These are phyloP conservation scores for Galleria mellonella DNA, from an alignment of 1,140 invertebrate species.

Conservation along the genomic window DNA sequence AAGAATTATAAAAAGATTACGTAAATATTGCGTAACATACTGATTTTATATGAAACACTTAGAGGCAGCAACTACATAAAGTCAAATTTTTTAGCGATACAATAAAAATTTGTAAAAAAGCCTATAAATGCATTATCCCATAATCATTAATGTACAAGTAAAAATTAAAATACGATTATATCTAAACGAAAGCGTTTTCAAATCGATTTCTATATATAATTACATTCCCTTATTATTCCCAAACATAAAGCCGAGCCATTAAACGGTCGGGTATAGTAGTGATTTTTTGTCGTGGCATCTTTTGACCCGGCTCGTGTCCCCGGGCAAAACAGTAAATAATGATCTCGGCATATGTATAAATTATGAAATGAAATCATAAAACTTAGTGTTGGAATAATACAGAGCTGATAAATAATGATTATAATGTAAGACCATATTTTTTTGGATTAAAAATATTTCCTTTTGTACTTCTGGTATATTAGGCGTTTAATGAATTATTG, in stretches of 20 bases:
- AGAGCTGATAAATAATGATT: slow-evolving; percentile 21
- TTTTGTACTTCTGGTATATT: too few species aligned
- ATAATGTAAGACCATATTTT: too few species aligned
- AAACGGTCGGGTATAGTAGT: slow-evolving; percentile 18
- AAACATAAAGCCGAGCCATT: slow-evolving; percentile 18
- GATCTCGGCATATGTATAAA: slow-evolving; percentile 33
- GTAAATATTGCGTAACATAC: too few species aligned
- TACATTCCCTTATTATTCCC: slow-evolving; percentile 17
- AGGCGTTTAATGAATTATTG: too few species aligned
- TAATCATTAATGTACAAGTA: not conserved
- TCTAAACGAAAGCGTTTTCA: slow-evolving; percentile 1
- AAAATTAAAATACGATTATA: not conserved
- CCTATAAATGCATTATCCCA: too few species aligned
- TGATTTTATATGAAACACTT: too few species aligned
- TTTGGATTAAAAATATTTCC: too few species aligned
- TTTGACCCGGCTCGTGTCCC: slow-evolving; percentile 26
- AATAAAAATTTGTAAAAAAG: too few species aligned
- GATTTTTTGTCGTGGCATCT: slow-evolving; percentile 36
- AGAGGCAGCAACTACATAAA: too few species aligned
- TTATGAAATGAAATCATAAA: slow-evolving; percentile 42
- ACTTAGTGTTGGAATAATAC: slow-evolving; percentile 12
- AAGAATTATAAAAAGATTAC: too few species aligned
- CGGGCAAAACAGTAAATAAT: slow-evolving; percentile 45
- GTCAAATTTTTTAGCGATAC: too few species aligned
- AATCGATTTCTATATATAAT: slow-evolving; percentile 15